Conservation (phyloP, 2,113 vertebrate genomes). For the Antechinus stuartii region DNA sequence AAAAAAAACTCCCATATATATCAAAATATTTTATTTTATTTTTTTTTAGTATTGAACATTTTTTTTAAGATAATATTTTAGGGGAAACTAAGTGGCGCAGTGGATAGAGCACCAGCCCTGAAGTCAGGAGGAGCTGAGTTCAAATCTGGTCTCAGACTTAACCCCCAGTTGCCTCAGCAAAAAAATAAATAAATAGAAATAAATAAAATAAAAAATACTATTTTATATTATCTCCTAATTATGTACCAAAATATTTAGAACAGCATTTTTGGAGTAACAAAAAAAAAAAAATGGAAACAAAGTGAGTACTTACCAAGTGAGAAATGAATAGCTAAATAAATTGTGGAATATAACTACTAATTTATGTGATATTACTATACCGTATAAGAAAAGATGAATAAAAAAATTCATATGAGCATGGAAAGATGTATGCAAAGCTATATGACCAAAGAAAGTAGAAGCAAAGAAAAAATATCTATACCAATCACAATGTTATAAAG, state of each 20-base stretch:
- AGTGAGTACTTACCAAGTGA: neutral
- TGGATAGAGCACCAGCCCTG: too few relatives aligned
- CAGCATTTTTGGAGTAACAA: neutral
- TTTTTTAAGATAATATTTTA: too few relatives aligned
- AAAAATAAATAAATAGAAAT: too few relatives aligned
- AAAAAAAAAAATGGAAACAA: neutral
- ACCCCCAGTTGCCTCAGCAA: too few relatives aligned
- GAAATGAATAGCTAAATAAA: neutral
- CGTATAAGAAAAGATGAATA: neutral
- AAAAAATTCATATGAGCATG: neutral
- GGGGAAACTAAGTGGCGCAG: too few relatives aligned
- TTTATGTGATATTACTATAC: neutral
- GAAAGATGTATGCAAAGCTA: neutral
- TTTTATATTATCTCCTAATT: neutral
- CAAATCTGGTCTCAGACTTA: too few relatives aligned
- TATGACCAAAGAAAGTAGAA: neutral
- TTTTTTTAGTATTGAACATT: neutral
- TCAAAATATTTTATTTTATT: neutral
- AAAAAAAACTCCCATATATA: neutral
- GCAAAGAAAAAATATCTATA: neutral
- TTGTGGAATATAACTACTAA: neutral
- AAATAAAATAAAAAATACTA: neutral
- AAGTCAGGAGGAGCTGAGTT: too few relatives aligned
- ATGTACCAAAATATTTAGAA: neutral
- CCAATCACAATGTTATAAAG: neutral